phyloP scores from a whole-genome alignment of 2,113 vertebrate species.

The Dicaeum eximium region DNA sequence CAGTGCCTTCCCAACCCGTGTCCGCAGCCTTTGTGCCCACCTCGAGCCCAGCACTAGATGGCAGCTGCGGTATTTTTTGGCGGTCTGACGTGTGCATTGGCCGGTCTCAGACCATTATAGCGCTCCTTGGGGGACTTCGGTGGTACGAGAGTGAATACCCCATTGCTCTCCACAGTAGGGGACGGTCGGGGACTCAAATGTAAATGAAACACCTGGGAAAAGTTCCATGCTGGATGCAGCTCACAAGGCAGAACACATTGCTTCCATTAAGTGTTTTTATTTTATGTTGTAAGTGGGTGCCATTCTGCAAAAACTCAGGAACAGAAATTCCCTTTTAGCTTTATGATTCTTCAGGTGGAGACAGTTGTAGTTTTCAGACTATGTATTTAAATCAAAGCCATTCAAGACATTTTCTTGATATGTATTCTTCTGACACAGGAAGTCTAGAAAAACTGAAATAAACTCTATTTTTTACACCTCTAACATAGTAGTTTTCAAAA shows the following conservation, averaged over 20 bases:
- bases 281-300: too few species aligned
- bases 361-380: background rate
- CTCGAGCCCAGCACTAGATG: background rate
- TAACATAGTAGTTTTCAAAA: background rate
- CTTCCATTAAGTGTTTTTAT: background rate
- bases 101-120: accelerated
- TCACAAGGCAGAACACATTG: background rate
- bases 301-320: background rate
- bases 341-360: background rate
- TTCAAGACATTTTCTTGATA: background rate
- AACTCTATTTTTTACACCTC: background rate
- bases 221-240: background rate
- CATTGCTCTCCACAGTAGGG: background rate
- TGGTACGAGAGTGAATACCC: background rate
- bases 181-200: background rate
- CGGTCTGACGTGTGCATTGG: background rate
- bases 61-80: background rate
- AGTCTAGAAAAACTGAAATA: background rate
- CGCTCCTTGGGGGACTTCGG: background rate
- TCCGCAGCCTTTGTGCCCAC: background rate
- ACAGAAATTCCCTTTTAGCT: background rate
- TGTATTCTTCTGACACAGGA: background rate
- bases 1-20: background rate
- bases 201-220: background rate
- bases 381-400: background rate